Evolutionary conservation across 2,888 invertebrate genomes (phyloP).

Genomic region (Aphidius colemani): DNA sequence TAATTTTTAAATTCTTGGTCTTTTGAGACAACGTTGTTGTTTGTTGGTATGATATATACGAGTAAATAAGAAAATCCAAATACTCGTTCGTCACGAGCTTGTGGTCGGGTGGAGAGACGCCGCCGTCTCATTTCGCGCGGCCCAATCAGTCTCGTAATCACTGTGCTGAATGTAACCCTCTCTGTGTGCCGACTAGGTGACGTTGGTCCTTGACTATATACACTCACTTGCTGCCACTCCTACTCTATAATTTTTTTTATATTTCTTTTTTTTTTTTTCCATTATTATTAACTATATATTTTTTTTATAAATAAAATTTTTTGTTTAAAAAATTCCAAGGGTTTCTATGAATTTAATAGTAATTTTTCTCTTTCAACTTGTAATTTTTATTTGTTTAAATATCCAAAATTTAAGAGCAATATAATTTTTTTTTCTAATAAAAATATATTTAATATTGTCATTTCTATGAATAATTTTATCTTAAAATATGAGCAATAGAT

Average conservation of each 20-base stretch:
- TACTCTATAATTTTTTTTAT: conserved; percentile 1
- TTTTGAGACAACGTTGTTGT: background rate
- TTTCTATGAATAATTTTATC: too few relatives aligned
- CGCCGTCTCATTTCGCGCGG: conserved; percentile 61
- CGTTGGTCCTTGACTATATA: conserved; percentile 21
- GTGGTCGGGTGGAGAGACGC: conserved; percentile 55
- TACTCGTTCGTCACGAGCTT: conserved; percentile 54
- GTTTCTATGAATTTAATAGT: too few relatives aligned
- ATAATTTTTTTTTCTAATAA: background rate
- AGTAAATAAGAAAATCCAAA: conserved; percentile 43
- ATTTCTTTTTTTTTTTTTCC: background rate
- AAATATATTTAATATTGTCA: background rate
- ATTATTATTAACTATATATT: too few relatives aligned
- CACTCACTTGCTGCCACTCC: conserved; percentile 7
- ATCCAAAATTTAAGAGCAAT: too few relatives aligned
- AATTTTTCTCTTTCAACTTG: too few relatives aligned
- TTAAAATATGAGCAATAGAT: too few relatives aligned
- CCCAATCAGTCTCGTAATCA: conserved; percentile 60
- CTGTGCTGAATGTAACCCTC: conserved; percentile 46
- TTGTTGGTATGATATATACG: conserved; percentile 7
- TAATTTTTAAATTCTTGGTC: conserved; percentile 3
- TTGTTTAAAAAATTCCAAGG: too few relatives aligned
- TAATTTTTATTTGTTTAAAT: too few relatives aligned
- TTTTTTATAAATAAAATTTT: too few relatives aligned
- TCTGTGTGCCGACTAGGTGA: conserved; percentile 27